Evolutionary conservation across 2,888 invertebrate species (phyloP).

Genomic region (Gisinianus flammeolus): DNA sequence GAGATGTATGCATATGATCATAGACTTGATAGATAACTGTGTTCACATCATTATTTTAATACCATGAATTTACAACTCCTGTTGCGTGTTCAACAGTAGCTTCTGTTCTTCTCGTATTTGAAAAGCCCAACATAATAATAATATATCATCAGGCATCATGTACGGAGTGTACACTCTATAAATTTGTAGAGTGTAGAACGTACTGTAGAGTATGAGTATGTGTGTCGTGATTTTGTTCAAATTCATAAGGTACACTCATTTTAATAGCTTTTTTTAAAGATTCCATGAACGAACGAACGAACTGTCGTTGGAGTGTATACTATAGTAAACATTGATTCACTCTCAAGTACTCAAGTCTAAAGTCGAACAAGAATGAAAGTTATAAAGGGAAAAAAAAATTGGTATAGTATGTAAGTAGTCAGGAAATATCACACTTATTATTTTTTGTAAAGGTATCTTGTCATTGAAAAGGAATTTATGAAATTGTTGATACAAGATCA

Average conservation of each 20-base stretch:
- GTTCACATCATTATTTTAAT: no score
- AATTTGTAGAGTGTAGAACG: not conserved
- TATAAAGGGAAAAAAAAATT: not conserved
- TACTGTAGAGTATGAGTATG: not conserved
- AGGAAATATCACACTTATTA: no score
- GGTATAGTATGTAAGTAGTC: no score
- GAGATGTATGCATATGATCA: no score
- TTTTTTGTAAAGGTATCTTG: not conserved
- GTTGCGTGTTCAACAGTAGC: no score
- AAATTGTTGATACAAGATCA: not conserved
- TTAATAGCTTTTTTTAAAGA: not conserved
- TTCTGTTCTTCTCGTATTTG: no score
- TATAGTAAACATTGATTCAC: not conserved
- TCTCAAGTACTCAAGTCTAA: not conserved
- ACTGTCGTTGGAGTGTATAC: not conserved
- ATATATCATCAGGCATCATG: no score
- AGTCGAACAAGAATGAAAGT: not conserved
- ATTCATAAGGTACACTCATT: not conserved
- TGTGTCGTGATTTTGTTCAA: not conserved
- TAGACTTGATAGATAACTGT: no score
- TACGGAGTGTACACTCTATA: no score
- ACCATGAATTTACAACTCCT: no score
- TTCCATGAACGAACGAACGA: not conserved
- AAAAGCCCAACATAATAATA: no score
- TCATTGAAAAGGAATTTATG: not conserved